Evolutionary conservation across 2,797 vertebrate species (phyloP), one percentile per base, ranked within the genome.

Genomic region (Myotis findleyi): DNA sequence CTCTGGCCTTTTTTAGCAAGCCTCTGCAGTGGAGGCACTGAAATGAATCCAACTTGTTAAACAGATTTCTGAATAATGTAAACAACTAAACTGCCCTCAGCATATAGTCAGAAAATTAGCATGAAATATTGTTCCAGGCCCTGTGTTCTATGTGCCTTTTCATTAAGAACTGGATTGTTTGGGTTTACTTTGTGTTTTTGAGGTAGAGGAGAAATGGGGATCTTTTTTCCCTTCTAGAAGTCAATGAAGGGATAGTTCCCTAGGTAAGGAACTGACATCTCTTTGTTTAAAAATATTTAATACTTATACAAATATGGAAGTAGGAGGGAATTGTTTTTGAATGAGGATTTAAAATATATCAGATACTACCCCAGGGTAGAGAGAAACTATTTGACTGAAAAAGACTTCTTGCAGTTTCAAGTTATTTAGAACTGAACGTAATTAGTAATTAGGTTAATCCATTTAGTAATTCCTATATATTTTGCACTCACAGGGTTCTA

Each of bases 1-100:
- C 89, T 99, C 99, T 3, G 98, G 98, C 41, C 99, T 98, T 36
- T 36, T 66, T 18, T 9, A 99, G 27, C 69, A 79, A 59, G 49
- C 13, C 80, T 49, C 33, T 81, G 86, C 51, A 79, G 27, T 41
- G 49, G 62, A 88, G 64, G 44, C 44, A 21, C 95, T 89, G 81
- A 59, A 33, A 68, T 1, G 62, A 95, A 64, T 77, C 79, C 71
- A 55, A 57, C 38, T 89, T 86, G 73, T 96, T 88, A 51, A 77
- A 71, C 33, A 93, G 86, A 76, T 89, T 96, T 97, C 96, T 95
- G 87, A 96, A 95, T 97, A 51, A 94, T 97, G 96, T 98, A 97
- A 97, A 97, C 97, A 97, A 98, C 80, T 84, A 86, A 89, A 86
- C 13, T 92, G 96, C 97, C 38, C 38, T 96, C 72, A 38, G 77